phyloP scores from a whole-genome alignment of 2,888 invertebrate genomes.

The Drosophila merina region DNA sequence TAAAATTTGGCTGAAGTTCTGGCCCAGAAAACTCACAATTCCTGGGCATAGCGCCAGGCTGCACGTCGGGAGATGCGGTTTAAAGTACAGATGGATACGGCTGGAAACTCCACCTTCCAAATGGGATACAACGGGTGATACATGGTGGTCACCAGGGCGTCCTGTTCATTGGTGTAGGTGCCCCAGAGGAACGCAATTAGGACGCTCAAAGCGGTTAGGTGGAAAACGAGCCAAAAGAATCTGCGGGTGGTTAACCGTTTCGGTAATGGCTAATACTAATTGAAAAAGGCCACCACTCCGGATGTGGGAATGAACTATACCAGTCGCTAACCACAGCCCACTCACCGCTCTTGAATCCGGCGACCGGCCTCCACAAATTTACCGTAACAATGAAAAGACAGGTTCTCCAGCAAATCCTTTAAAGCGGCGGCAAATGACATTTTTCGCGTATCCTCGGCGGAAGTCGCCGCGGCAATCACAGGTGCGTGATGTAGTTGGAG shows the following conservation, averaged over 20 bases:
- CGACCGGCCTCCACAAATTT: conserved; percentile 80
- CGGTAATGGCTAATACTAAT: conserved; percentile 49
- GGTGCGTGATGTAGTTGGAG: conserved; percentile 6
- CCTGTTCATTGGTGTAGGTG: conserved; percentile 56
- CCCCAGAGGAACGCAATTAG: conserved; percentile 75
- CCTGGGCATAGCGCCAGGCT: conserved; percentile 78
- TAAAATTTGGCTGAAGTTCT: neutral
- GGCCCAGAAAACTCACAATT: conserved; percentile 77
- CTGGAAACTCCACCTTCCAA: conserved; percentile 86
- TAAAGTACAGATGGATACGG: conserved; percentile 86
- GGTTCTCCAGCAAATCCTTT: conserved; percentile 80
- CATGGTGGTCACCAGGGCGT: conserved; percentile 68
- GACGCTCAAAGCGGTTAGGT: conserved; percentile 69
- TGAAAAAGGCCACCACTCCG: conserved; percentile 48
- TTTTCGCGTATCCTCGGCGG: conserved; percentile 59
- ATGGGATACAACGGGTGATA: conserved; percentile 84
- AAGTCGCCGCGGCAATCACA: conserved; percentile 23
- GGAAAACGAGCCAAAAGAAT: conserved; percentile 80
- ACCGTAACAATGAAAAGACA: conserved; percentile 82
- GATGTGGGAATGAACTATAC: conserved; percentile 4
- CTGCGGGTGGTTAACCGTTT: conserved; percentile 55
- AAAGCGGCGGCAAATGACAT: conserved; percentile 69
- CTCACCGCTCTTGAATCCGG: conserved; percentile 78
- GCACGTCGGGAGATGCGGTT: conserved; percentile 85
- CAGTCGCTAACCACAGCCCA: conserved; percentile 8